These are phyloP conservation scores for Pangasianodon hypophthalmus DNA, from an alignment of 2,113 vertebrate species.

Conservation along the genomic window DNA sequence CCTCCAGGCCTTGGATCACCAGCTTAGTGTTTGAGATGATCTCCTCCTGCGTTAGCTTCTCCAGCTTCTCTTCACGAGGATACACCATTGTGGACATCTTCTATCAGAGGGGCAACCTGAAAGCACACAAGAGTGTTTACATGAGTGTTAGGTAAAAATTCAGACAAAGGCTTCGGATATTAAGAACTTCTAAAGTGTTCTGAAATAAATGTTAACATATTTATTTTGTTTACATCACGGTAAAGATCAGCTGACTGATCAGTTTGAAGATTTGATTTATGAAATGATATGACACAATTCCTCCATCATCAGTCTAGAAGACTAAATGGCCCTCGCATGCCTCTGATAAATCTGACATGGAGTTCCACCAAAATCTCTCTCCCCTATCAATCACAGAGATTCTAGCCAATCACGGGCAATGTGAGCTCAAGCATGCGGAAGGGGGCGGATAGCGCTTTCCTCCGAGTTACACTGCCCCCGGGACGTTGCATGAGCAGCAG, in stretches of 20 bases:
- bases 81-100: conserved; percentile 91
- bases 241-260: neutral
- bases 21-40: conserved; percentile 96
- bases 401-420: no score
- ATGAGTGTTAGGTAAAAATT: neutral
- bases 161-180: neutral
- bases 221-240: no score
- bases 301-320: neutral
- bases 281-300: neutral
- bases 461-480: no score
- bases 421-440: no score
- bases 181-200: neutral
- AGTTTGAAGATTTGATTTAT: neutral
- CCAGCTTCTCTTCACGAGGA: conserved; percentile 88
- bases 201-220: neutral
- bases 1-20: conserved; percentile 96
- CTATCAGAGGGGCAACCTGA: conserved; percentile 67
- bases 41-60: conserved; percentile 96
- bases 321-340: neutral
- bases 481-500: neutral
- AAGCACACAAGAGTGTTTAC: neutral
- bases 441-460: no score
- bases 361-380: no score
- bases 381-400: no score
- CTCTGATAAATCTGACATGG: no score